phyloP scores from a whole-genome alignment of 2,797 vertebrate species.

The Natrix natrix region DNA sequence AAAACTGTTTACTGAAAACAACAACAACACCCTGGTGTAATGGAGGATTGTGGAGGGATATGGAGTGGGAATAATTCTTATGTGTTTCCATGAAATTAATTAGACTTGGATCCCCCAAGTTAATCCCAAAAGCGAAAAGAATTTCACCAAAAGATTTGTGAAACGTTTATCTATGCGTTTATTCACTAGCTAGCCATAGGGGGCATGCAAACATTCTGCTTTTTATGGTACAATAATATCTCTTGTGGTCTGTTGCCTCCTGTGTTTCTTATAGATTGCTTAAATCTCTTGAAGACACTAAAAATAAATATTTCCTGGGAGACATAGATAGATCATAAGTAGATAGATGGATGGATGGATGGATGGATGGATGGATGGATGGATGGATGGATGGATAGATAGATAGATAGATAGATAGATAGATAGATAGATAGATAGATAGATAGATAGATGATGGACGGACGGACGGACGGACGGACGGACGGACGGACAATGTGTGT shows the following conservation, averaged over 20 bases:
- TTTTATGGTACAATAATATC: not conserved
- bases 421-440: no score
- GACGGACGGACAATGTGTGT: no score
- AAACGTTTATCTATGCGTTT: not conserved
- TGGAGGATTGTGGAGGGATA: not conserved
- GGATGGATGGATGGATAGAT: no score
- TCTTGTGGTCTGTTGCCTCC: not conserved
- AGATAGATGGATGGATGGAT: no score
- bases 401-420: no score
- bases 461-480: no score
- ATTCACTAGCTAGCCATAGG: not conserved
- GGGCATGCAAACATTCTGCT: not conserved
- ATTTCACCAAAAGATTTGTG: not conserved
- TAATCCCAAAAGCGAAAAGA: not conserved
- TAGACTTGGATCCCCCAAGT: not conserved
- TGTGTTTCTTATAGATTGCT: not conserved
- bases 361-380: no score
- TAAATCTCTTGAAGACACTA: not conserved
- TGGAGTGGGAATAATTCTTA: not conserved
- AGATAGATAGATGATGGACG: no score
- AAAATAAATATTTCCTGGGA: not conserved
- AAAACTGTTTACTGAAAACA: not conserved
- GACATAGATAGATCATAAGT: not conserved
- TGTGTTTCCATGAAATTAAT: not conserved
- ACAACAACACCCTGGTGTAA: not conserved